phyloP scores from a whole-genome alignment of 1,140 invertebrate species.

The Hesperophylax magnus region DNA sequence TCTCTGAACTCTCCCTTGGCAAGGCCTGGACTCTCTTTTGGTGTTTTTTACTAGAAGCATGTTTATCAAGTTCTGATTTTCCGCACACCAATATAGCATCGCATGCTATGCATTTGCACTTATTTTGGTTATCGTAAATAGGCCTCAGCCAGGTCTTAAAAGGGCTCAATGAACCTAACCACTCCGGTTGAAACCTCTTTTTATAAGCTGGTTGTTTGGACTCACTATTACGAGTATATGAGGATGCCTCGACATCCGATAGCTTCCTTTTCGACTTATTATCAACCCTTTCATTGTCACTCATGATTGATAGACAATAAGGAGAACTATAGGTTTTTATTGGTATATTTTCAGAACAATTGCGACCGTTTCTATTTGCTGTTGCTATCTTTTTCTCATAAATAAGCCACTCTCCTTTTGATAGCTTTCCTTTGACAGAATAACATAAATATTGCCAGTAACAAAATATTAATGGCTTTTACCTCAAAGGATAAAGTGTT shows the following conservation, averaged over 20 bases:
- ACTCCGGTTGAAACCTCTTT: background rate
- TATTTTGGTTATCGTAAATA: background rate
- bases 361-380: too few relatives aligned
- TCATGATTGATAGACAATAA: background rate
- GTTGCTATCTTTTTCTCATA: too few relatives aligned
- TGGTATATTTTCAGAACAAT: background rate
- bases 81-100: conserved; percentile 1
- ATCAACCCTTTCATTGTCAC: background rate
- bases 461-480: too few relatives aligned
- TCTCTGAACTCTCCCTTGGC: background rate
- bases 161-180: background rate
- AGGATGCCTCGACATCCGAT: background rate
- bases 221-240: background rate
- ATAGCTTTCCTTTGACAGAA: too few relatives aligned
- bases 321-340: background rate
- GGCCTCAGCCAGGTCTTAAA: background rate
- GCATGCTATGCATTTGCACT: background rate
- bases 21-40: background rate
- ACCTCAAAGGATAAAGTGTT: too few relatives aligned
- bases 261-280: background rate
- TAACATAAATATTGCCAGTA: too few relatives aligned
- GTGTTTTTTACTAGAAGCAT: background rate
- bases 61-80: conserved; percentile 10
- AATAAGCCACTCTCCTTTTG: too few relatives aligned
- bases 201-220: background rate